phyloP scores from a whole-genome alignment of 2,797 vertebrate genomes.

The Pangasius sanitwongsei region DNA sequence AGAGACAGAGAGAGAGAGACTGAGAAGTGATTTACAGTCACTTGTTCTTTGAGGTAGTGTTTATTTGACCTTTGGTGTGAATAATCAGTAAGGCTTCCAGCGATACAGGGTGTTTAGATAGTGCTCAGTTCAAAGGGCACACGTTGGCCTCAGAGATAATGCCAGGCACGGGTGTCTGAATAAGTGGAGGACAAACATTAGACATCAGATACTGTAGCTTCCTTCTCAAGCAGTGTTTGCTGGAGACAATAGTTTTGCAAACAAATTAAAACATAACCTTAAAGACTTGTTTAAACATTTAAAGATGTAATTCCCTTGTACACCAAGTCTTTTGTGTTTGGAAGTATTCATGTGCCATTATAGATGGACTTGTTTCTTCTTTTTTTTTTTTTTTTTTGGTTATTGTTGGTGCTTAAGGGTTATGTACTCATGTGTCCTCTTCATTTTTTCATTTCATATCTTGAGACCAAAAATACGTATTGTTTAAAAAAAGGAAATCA shows the following conservation, averaged over 20 bases:
- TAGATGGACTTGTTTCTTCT: background rate
- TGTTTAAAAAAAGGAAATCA: constrained; percentile 36
- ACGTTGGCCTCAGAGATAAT: constrained; percentile 27
- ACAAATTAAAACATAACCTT: constrained; percentile 26
- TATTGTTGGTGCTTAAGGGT: constrained; percentile 31
- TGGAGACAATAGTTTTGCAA: constrained; percentile 27
- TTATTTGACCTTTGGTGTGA: constrained; percentile 55
- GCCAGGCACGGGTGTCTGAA: constrained; percentile 40
- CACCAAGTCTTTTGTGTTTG: background rate
- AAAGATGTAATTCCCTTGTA: background rate
- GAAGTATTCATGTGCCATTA: background rate
- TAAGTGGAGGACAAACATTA: constrained; percentile 37
- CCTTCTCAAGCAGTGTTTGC: constrained; percentile 14
- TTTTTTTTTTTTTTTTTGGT: background rate
- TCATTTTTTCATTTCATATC: constrained; percentile 38
- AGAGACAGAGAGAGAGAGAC: background rate
- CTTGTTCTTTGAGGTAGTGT: constrained; percentile 38
- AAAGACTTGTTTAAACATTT: background rate
- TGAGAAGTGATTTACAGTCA: constrained; percentile 30
- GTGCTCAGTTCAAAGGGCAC: constrained; percentile 50
- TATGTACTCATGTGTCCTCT: constrained; percentile 31
- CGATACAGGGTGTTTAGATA: constrained; percentile 36
- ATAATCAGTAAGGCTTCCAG: constrained; percentile 44
- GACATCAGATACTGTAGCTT: constrained; percentile 26
- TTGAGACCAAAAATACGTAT: constrained; percentile 57